Base-by-base conservation (phyloP, 2,797 vertebrate genomes). In the Chanos chanos region DNA sequence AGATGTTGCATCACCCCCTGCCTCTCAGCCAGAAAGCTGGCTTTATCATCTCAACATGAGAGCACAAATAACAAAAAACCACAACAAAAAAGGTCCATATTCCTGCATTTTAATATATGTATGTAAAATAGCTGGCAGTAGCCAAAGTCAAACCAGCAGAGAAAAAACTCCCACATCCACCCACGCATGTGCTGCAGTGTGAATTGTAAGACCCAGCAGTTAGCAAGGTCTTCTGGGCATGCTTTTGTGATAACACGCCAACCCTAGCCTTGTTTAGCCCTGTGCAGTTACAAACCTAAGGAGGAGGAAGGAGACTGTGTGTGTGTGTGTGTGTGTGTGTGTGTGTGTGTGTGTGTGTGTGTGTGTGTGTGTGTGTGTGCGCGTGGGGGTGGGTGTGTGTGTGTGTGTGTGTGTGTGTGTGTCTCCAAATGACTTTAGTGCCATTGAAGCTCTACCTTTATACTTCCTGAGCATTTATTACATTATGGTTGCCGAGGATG, bases 121-220 rank as follows among this genome's bases (percentile, higher is more conserved):
- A 48, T 60, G 56, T 56, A 68, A 34, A 72, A 66, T 64, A 69
- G 67, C 65, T 72, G 65, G 57, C 70, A 72, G 69, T 57, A n/a
- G n/a, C 75, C 58, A 51, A 19, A 69, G 59, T 49, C 43, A 34
- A 60, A 58, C 61, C n/a, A n/a, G 84, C 72, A 87, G 83, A 82
- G 68, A 82, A 79, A 55, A 78, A 80, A 84, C 85, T 80, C 86
- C 86, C 82, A 85, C 77, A 85, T 81, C 84, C 84, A 48, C 83
- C 81, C 80, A 85, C 84, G 73, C 68, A 59, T 28, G 60, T 53
- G 54, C 52, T 54, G 51, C 69, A 58, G 61, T 71, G 71, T 76
- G 72, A 77, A 75, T 83, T 81, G 77, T 78, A 74, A 81, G 74
- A 77, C 81, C 68, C 70, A 62, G 82, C 80, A 84, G 74, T 84